Percentiles rank a stretch among this genome's conserved stretches.
These are phyloP conservation scores for Uromys caudimaculatus DNA, from an alignment of 2,797 vertebrate species.

Conservation along the genomic window DNA sequence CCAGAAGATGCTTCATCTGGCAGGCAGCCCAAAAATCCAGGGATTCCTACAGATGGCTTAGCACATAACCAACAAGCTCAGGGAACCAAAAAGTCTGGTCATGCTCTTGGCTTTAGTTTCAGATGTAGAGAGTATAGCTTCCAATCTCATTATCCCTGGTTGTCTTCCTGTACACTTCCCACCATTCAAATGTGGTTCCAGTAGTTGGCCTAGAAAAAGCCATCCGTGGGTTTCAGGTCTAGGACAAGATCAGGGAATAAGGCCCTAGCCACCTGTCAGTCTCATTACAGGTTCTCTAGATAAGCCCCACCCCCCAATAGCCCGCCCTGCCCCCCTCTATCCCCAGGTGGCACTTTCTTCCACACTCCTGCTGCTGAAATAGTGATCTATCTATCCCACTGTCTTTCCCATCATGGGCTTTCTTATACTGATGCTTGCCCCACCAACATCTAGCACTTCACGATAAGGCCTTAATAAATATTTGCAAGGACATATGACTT, in stretches of 20 bases:
- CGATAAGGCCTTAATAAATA: not conserved
- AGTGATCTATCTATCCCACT: not conserved
- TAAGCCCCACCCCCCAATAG: not conserved
- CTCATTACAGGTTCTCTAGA: not conserved
- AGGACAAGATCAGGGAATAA: not conserved
- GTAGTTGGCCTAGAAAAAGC: not conserved
- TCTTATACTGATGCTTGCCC: not conserved
- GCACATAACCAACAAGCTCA: not conserved
- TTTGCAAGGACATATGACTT: not conserved
- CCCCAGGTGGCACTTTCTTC: not conserved
- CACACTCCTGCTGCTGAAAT: not conserved
- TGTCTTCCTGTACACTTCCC: rapidly evolving
- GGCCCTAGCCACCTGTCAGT: not conserved
- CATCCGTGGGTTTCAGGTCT: not conserved
- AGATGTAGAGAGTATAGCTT: not conserved
- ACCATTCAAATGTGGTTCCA: not conserved
- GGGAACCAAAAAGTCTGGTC: not conserved
- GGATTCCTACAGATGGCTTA: not conserved
- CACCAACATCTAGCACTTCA: rapidly evolving
- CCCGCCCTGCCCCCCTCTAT: not conserved
- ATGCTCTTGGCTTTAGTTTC: not conserved
- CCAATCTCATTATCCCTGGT: too few relatives aligned
- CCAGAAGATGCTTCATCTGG: not conserved
- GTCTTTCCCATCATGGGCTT: not conserved
- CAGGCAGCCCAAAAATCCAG: not conserved